Evolutionary conservation across 2,797 vertebrate species (phyloP).

Genomic region (Heteromormyrus szaboi): DNA sequence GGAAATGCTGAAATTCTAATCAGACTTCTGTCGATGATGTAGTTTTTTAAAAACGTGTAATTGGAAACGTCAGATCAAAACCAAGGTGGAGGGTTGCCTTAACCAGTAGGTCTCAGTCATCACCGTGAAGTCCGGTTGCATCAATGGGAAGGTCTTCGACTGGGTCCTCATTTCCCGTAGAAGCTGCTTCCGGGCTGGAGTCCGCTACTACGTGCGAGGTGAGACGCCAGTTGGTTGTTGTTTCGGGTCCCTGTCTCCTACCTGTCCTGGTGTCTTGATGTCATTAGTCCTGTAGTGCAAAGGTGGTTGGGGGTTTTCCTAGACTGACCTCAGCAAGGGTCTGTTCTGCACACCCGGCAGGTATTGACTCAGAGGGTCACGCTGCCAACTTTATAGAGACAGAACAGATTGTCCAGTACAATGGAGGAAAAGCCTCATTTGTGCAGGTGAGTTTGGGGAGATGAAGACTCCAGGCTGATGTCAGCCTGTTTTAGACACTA

Average conservation of each 20-base stretch:
- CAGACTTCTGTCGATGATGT: not conserved
- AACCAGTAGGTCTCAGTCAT: slow-evolving; percentile 62
- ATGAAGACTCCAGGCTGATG: not conserved
- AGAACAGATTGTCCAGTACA: slow-evolving; percentile 86
- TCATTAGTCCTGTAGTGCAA: not conserved
- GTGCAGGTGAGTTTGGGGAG: slow-evolving; percentile 65
- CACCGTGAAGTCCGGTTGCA: slow-evolving; percentile 77
- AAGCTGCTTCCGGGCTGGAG: slow-evolving; percentile 91
- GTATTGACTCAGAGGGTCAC: slow-evolving; percentile 93
- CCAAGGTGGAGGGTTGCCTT: not conserved
- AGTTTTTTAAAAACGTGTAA: not conserved
- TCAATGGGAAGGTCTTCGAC: slow-evolving; percentile 86
- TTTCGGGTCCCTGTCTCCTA: not conserved
- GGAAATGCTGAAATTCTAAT: not conserved
- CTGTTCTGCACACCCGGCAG: slow-evolving; percentile 44
- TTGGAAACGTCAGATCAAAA: not conserved
- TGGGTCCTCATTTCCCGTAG: slow-evolving; percentile 89
- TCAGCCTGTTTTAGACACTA: not conserved
- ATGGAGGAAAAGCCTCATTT: slow-evolving; percentile 78
- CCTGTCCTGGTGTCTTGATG: not conserved
- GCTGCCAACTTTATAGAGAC: slow-evolving; percentile 95
- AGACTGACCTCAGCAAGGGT: not conserved
- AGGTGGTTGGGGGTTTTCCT: not conserved
- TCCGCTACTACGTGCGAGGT: slow-evolving; percentile 94
- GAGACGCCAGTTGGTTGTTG: slow-evolving; percentile 29